Conservation (phyloP, 2,797 vertebrate genomes). For the Pangasius sanitwongsei region DNA sequence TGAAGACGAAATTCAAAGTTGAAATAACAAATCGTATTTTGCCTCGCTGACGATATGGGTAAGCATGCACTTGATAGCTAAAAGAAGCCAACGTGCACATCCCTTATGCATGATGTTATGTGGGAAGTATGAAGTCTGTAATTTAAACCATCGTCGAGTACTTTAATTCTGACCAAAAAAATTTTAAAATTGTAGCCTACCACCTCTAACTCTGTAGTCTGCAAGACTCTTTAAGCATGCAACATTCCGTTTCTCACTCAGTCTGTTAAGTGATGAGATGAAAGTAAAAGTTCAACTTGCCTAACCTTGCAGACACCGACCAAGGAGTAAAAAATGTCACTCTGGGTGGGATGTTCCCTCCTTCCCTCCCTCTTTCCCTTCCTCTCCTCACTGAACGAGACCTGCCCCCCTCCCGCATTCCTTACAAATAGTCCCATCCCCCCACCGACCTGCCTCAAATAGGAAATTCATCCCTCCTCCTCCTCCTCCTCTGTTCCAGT, state of each 20-base stretch:
- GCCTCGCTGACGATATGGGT: not conserved
- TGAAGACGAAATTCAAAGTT: not conserved
- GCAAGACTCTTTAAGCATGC: not conserved
- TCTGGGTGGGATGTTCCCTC: slow-evolving; percentile 60
- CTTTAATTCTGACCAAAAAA: slow-evolving; percentile 20
- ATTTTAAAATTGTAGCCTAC: not conserved
- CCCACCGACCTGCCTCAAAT: slow-evolving; percentile 72
- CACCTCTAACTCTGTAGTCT: slow-evolving; percentile 3
- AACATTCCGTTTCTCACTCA: slow-evolving; percentile 22
- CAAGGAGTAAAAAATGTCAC: slow-evolving; percentile 74
- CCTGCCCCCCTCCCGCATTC: slow-evolving; percentile 84
- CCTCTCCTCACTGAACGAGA: slow-evolving; percentile 63
- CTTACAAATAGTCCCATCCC: slow-evolving; percentile 75
- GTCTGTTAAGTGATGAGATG: slow-evolving; percentile 20
- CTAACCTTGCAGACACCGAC: slow-evolving; percentile 58
- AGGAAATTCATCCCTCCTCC: slow-evolving; percentile 73
- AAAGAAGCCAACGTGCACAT: not conserved
- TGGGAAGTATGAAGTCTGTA: slow-evolving; percentile 27
- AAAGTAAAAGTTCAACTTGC: slow-evolving; percentile 44
- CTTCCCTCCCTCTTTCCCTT: slow-evolving; percentile 69
- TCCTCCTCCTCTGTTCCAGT: slow-evolving; percentile 60
- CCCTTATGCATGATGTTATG: slow-evolving; percentile 29
- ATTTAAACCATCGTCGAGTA: slow-evolving; percentile 16
- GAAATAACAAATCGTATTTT: not conserved
- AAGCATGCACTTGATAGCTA: slow-evolving; percentile 19